Conservation (phyloP, 2,113 vertebrate genomes). For the Python bivittatus region DNA sequence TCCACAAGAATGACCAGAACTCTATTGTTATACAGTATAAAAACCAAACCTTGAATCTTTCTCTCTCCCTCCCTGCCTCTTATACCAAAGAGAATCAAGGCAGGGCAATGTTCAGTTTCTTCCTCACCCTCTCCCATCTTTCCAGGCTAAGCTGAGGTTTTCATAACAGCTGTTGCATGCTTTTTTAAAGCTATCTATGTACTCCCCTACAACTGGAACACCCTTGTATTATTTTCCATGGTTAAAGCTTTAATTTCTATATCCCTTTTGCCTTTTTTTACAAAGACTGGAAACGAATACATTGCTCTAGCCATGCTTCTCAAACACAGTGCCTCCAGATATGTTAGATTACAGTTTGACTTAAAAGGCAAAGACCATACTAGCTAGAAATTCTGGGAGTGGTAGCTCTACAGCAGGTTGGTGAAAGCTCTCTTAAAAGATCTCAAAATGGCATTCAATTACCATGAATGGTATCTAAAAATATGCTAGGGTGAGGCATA, state of each 20-base stretch:
- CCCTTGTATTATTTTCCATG: not conserved
- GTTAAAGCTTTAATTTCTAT: not conserved
- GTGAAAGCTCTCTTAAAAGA: not conserved
- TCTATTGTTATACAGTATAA: not conserved
- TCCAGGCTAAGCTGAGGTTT: not conserved
- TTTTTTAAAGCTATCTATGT: not conserved
- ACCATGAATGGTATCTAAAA: not conserved
- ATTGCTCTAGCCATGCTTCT: not conserved
- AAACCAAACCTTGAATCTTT: not conserved
- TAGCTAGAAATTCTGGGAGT: not conserved
- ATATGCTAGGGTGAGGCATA: accelerated
- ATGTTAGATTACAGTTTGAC: not conserved
- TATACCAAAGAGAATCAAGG: not conserved
- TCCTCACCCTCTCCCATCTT: not conserved
- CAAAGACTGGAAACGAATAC: not conserved
- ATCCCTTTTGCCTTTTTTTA: not conserved
- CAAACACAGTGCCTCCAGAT: not conserved
- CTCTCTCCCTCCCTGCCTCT: not conserved
- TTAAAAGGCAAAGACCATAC: not conserved
- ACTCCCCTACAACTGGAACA: not conserved
- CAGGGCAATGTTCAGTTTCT: not conserved
- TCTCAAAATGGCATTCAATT: not conserved
- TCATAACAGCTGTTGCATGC: not conserved
- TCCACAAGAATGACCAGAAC: not conserved
- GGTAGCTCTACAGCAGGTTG: not conserved